Base-by-base conservation (phyloP, 2,797 vertebrate genomes). In the Gambelia wislizenii region DNA sequence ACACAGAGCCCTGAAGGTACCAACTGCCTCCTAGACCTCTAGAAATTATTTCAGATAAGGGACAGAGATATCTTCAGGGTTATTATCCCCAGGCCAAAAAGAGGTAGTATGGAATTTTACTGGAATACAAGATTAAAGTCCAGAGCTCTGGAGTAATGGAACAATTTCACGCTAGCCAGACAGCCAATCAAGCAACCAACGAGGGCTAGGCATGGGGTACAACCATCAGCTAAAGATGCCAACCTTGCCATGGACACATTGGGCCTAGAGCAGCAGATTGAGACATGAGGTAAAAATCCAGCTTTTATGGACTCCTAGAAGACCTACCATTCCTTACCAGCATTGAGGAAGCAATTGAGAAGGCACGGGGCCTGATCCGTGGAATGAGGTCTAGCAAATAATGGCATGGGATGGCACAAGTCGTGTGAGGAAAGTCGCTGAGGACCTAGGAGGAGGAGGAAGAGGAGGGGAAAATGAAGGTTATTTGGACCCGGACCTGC, bases 331-430 rank as follows among this genome's bases (percentile, higher is more conserved):
- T 89, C 59, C 93, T 96, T 96, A 99, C 99, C 98, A 97, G 91
- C 47, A 97, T 59, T 1, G 99, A 99, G 49, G 98, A 99, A 69
- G 98, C 98, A 0, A 99, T 99, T 93, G 99, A 99, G 94, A 99
- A 99, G 2, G 98, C 98, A 0, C 99, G 98, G 0, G 99, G 98
- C 88, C 98, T 98, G 93, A 99, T 98, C 90, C 95, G 96, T 0
- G 99, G 98, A 92, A 99, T 97, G 49, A 99, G 98, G 89, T 99
- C 99, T 54, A 99, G 93, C 80, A 99, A 97, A 86, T 98, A 98
- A 91, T 98, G 97, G 0, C 93, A 96, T 3, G 96, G 97, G 33
- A 99, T 80, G 47, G 97, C 95, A 1, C 97, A 94, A 0, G 98
- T 97, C 0, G 98, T 98, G 54, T 98, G 97, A 3, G 98, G 98